Base-by-base conservation (phyloP, 2,888 invertebrate species). In the Epinotia ramella region DNA sequence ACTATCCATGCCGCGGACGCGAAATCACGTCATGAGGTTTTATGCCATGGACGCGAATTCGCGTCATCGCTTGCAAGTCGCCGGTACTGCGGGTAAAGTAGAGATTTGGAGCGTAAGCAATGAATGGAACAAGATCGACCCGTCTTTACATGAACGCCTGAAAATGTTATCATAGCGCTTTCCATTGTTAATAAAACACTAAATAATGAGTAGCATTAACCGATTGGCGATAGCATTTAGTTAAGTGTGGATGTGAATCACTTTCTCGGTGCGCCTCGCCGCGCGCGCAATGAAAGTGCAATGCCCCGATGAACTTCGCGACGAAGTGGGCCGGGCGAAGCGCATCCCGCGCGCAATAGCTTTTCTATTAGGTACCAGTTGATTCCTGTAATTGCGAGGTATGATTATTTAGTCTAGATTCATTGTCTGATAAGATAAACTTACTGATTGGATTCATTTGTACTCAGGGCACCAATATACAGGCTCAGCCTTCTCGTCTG, bases 301-400 rank as follows among this genome's bases (percentile, higher is more conserved):
- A 91, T 85, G 93, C 86, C 92, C 93, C 82, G 88, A 80, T 93
- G 93, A 93, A 93, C 93, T 93, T 93, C 91, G 88, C 87, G 86
- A 86, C 87, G 88, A 90, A 91, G 86, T 89, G 87, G 87, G 87
- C 86, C 88, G 85, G 78, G 78, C 81, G 49, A 73, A 80, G 77
- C 79, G 77, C 79, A 77, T 77, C 66, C 65, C 74, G 73, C 71
- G 16, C 40, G 64, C 28, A 53, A 44, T 74, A 69, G 46, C 66
- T 68, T 73, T 68, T 77, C 75, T 77, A 71, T 71, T 53, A 40
- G 11, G 12, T 40, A 57, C 12, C 33, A 63, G 13, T 24, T 4
- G 46, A 44, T 24, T 44, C 24, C 24, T 57, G 11, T 33, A 18
- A 13, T 57, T 40, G 40, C 59, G 59, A 59, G 40, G 1, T 18